phyloP scores from a whole-genome alignment of 2,797 vertebrate genomes.

The Selene dorsalis region DNA sequence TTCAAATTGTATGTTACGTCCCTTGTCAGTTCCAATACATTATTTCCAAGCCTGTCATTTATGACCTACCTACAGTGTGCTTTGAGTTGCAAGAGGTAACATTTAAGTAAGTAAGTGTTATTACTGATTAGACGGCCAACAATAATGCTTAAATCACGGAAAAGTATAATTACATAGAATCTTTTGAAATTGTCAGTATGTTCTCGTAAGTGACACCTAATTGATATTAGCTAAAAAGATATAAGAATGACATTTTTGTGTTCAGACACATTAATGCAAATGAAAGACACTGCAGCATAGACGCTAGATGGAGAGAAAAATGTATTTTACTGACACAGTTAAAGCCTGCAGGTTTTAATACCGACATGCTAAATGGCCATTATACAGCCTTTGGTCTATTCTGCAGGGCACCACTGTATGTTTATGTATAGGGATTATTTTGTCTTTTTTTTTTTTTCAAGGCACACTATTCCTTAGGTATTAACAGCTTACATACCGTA shows the following conservation, averaged over 20 bases:
- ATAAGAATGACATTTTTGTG: background rate
- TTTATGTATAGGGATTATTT: slow-evolving; percentile 37
- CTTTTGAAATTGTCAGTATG: slow-evolving; percentile 26
- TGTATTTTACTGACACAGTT: slow-evolving; percentile 11
- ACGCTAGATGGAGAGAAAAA: slow-evolving; percentile 4
- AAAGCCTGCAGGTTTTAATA: slow-evolving; percentile 13
- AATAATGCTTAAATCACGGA: background rate
- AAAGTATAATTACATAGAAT: slow-evolving; percentile 1
- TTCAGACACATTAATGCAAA: slow-evolving; percentile 30
- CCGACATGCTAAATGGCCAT: slow-evolving; percentile 14
- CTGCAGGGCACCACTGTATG: slow-evolving; percentile 24
- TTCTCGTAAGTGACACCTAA: slow-evolving; percentile 7
- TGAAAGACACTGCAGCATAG: slow-evolving; percentile 40
- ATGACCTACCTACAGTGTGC: background rate
- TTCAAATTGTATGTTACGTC: background rate
- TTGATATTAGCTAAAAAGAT: background rate
- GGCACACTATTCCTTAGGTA: slow-evolving; percentile 35
- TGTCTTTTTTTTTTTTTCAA: slow-evolving; percentile 16
- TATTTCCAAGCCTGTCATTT: background rate
- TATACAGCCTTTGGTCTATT: slow-evolving; percentile 21
- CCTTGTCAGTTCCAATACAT: background rate
- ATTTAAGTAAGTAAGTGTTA: background rate
- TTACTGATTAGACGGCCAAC: slow-evolving; percentile 9
- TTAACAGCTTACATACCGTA: slow-evolving; percentile 23
- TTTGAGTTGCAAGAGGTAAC: background rate